Conservation (phyloP, 2,888 invertebrate species). For the Alitta virens region DNA sequence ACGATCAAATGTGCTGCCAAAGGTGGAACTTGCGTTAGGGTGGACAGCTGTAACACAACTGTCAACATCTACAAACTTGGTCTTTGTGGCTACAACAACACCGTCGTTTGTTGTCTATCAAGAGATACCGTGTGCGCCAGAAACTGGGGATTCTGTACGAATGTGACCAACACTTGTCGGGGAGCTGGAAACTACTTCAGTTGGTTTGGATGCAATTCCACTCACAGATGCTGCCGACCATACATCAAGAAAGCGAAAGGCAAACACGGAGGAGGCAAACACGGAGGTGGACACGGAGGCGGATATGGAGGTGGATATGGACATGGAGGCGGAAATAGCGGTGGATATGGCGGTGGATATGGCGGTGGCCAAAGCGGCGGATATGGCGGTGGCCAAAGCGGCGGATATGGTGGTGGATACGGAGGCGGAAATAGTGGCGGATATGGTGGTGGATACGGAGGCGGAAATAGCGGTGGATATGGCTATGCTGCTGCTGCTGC, state of each 20-base stretch:
- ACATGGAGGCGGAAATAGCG: not conserved
- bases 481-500: not conserved
- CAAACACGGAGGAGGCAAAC: not conserved
- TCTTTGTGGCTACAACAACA: conserved; percentile 6
- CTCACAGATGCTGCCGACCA: conserved; percentile 3
- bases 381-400: not conserved
- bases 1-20: conserved; percentile 6
- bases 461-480: not conserved
- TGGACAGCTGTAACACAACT: conserved; percentile 3
- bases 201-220: conserved; percentile 6
- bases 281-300: not conserved
- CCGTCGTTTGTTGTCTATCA: conserved; percentile 1
- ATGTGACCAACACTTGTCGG: not conserved
- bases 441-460: not conserved
- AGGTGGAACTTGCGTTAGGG: conserved; percentile 1
- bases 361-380: conserved; percentile 1
- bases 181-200: conserved; percentile 4
- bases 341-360: not conserved
- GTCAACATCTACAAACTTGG: conserved; percentile 9
- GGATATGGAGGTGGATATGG: not conserved
- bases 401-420: not conserved
- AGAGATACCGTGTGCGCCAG: not conserved
- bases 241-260: conserved; percentile 2
- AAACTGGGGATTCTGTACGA: conserved; percentile 10
- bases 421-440: not conserved